Percentiles rank a stretch among this genome's conserved stretches.
These are phyloP conservation scores for Seira musarum DNA, from an alignment of 2,888 invertebrate species.

Conservation along the genomic window DNA sequence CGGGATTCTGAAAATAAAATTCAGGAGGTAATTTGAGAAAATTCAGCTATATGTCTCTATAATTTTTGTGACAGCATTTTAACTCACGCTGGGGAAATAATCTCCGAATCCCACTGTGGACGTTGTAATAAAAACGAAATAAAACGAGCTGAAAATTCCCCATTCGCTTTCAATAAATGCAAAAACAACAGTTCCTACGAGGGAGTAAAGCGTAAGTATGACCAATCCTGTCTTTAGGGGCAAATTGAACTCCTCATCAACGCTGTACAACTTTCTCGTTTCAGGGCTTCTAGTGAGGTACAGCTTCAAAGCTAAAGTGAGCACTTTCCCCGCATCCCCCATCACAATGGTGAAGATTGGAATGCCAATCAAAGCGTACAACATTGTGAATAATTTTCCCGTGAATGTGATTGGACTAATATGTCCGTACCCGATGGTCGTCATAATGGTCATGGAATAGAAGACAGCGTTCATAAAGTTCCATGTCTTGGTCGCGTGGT, in stretches of 20 bases:
- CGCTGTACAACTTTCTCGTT: conserved; percentile 76
- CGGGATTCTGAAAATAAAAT: conserved; percentile 79
- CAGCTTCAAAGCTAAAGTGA: conserved; percentile 92
- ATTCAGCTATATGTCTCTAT: conserved; percentile 6
- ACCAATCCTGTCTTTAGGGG: conserved; percentile 91
- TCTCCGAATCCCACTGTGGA: conserved; percentile 98
- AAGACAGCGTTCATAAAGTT: conserved; percentile 90
- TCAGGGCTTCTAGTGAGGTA: conserved; percentile 72
- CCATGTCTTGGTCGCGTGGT: conserved; percentile 89
- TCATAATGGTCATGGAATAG: conserved; percentile 88
- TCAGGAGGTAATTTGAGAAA: conserved; percentile 3
- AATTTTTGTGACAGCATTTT: no score
- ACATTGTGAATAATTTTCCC: conserved; percentile 90
- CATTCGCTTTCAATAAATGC: conserved; percentile 82
- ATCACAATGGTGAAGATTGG: conserved; percentile 95
- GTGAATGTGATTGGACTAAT: conserved; percentile 87
- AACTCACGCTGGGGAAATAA: conserved; percentile 82
- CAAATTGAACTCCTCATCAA: conserved; percentile 95
- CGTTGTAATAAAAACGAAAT: conserved; percentile 97
- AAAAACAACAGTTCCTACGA: conserved; percentile 88
- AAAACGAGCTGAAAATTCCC: conserved; percentile 95
- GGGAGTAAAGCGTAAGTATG: conserved; percentile 88
- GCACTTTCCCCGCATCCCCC: conserved; percentile 95
- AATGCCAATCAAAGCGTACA: conserved; percentile 96
- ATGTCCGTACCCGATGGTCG: conserved; percentile 97